Evolutionary conservation across 2,113 vertebrate species (phyloP).

Genomic region (Illadopsis cleaveri): DNA sequence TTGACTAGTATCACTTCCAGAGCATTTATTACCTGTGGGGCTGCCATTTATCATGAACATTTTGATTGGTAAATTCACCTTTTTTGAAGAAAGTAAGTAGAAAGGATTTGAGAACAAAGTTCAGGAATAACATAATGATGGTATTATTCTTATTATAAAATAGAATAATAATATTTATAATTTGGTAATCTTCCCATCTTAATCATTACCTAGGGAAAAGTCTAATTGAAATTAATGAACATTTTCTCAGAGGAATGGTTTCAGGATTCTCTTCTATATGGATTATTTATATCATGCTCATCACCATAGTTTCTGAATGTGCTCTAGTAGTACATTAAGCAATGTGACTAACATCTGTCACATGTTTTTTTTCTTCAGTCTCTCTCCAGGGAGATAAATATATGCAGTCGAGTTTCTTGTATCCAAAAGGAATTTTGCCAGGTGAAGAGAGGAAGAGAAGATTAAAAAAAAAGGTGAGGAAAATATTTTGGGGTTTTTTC

Average conservation of each 20-base stretch:
- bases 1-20: not conserved
- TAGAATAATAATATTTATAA: not conserved
- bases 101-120: not conserved
- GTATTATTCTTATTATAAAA: not conserved
- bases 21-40: not conserved
- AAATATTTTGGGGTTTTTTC: not conserved
- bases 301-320: slow-evolving; percentile 35
- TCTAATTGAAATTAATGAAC: slow-evolving; percentile 9
- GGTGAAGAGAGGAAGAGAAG: not conserved
- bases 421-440: not conserved
- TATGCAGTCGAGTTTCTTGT: not conserved
- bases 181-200: not conserved
- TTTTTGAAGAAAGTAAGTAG: not conserved
- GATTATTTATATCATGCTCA: slow-evolving; percentile 43
- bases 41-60: not conserved
- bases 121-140: not conserved
- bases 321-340: slow-evolving; percentile 32
- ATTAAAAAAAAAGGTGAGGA: not conserved
- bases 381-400: slow-evolving; percentile 10
- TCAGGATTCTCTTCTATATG: not conserved
- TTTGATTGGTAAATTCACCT: not conserved
- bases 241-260: not conserved
- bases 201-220: not conserved
- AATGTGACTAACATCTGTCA: slow-evolving; percentile 54
- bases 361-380: not conserved